Evolutionary conservation across 2,888 invertebrate genomes (phyloP).

Genomic region (Scrobipalpa atriplicella): DNA sequence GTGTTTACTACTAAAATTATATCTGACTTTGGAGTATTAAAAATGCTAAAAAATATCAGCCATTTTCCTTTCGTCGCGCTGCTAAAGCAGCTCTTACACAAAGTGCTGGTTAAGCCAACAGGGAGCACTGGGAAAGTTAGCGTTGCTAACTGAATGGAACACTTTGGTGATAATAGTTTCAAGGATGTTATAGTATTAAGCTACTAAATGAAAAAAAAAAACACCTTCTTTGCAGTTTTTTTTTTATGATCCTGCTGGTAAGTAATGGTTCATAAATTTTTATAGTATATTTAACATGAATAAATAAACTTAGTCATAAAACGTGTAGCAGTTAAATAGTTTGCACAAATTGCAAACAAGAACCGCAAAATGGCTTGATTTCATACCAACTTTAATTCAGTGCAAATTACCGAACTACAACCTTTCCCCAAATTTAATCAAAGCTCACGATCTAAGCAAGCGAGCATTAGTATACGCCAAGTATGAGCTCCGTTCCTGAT

Average conservation of each 20-base stretch:
- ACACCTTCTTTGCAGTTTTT: too few species aligned
- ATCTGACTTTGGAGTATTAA: constrained; percentile 21
- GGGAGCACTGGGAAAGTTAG: neutral
- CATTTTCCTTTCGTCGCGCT: constrained; percentile 8
- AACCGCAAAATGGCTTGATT: constrained; percentile 14
- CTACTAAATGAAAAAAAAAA: too few species aligned
- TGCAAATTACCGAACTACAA: constrained; percentile 12
- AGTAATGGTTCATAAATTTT: too few species aligned
- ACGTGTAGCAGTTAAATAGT: neutral
- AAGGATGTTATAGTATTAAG: neutral
- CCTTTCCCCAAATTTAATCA: constrained; percentile 31
- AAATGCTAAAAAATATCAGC: constrained; percentile 21
- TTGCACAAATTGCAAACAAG: neutral
- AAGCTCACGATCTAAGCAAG: constrained; percentile 26
- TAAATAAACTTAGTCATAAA: too few species aligned
- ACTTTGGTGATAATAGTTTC: constrained; percentile 1
- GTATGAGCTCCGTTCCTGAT: constrained; percentile 49
- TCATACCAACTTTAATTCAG: neutral
- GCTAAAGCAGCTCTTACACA: constrained; percentile 7
- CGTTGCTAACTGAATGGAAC: neutral
- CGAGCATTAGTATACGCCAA: constrained; percentile 32
- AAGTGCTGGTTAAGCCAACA: constrained; percentile 15
- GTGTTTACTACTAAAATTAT: constrained; percentile 24
- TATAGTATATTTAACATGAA: too few species aligned
- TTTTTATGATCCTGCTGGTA: too few species aligned